Evolutionary conservation across 1,140 invertebrate species (phyloP).

Genomic region (Bombus huntii): DNA sequence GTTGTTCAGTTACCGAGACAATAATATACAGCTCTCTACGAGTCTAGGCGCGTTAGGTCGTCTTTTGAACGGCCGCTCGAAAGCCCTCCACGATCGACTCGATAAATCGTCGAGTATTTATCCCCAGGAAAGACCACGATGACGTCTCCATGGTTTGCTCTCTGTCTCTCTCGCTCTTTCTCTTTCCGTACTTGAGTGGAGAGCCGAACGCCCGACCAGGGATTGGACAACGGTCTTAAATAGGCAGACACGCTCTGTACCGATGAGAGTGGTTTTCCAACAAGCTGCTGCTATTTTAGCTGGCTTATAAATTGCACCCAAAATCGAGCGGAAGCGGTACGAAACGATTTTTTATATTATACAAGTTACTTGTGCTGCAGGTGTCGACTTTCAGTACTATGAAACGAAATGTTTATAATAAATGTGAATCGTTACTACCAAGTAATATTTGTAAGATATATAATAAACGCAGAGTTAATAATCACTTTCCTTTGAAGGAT

Average conservation of each 20-base stretch:
- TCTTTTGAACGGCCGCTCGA: slow-evolving; percentile 31
- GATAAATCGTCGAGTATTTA: slow-evolving; percentile 49
- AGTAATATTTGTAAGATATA: neutral
- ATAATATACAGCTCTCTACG: slow-evolving; percentile 53
- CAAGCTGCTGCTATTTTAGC: neutral
- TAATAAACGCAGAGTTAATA: neutral
- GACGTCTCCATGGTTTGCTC: neutral
- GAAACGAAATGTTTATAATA: neutral
- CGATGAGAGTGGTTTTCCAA: neutral
- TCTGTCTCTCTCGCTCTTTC: neutral
- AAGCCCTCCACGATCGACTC: slow-evolving; percentile 33
- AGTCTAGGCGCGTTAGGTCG: neutral
- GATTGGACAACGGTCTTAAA: neutral
- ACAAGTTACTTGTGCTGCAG: neutral
- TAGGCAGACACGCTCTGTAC: neutral
- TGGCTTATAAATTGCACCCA: neutral
- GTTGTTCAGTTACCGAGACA: slow-evolving; percentile 65
- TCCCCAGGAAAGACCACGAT: slow-evolving; percentile 12
- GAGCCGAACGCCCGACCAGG: neutral
- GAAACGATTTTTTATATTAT: neutral
- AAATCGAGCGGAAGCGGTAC: neutral
- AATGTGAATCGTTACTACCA: neutral
- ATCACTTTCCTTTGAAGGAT: neutral
- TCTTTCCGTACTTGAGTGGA: neutral
- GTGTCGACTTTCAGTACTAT: no score